Evolutionary conservation across 1,140 invertebrate genomes (phyloP), one percentile per base, ranked within the genome.

Genomic region (Caerostris darwini): DNA sequence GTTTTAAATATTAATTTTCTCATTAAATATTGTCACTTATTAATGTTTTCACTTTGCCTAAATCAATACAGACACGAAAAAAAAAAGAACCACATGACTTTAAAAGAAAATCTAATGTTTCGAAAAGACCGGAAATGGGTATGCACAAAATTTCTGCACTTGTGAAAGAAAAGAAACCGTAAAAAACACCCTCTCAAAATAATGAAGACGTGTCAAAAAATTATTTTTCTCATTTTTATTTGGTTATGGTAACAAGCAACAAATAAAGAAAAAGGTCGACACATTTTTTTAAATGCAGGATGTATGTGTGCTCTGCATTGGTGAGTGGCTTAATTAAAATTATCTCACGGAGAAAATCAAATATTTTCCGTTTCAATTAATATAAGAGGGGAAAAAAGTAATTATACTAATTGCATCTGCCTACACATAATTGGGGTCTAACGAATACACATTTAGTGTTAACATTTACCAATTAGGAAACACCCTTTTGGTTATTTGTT

Each of bases 291-390:
- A 67, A 17, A 67, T n/a, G 14, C 3, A 14, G 12, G 61, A 64
- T 64, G 14, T n/a, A 67, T n/a, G 17, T 6, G 17, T 2, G n/a
- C 14, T 34, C 34, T 34, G 34, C n/a, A n/a, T n/a, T 67, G 61
- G n/a, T 67, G 61, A 67, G n/a, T 67, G 17, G 61, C 17, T 67
- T 67, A 67, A 67, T 67, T 67, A 67, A n/a, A n/a, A 67, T 67
- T 67, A 67, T 67, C 14, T 67, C 61, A 67, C 12, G 61, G n/a
- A 67, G 61, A 17, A 67, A 67, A 67, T 67, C 14, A 14, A n/a
- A n/a, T 67, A 67, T 67, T n/a, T 67, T 67, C 61, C 61, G 61
- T 67, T 67, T 67, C 61, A 67, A 67, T 67, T 67, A 67, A 67
- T 64, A n/a, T 17, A 67, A 67, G 3, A 67, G 61, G 12, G 61